Conservation (phyloP, 1,140 invertebrate genomes). For the Euglossa dilemma region DNA sequence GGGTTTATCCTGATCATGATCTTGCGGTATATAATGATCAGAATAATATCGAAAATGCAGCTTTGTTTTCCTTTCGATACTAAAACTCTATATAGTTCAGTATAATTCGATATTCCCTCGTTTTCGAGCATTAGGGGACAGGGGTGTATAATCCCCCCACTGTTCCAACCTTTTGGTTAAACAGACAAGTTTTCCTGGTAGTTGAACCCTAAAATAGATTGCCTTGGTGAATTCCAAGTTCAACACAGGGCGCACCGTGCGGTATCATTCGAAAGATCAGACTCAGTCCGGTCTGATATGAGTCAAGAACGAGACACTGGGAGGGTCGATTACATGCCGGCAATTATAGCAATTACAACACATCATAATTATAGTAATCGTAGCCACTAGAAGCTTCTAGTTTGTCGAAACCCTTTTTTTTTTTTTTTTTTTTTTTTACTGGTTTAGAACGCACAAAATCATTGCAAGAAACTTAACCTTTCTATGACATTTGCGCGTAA, state of each 20-base stretch:
- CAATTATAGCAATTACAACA: slow-evolving; percentile 10
- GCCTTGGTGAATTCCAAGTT: neutral
- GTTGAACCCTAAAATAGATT: neutral
- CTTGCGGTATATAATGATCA: neutral
- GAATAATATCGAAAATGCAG: neutral
- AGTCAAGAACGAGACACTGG: neutral
- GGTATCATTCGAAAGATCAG: neutral
- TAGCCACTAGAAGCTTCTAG: slow-evolving; percentile 26
- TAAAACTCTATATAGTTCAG: no score
- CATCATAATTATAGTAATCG: neutral
- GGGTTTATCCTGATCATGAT: neutral
- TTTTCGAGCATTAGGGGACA: neutral
- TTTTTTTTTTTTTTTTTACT: no score
- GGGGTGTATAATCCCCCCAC: no score
- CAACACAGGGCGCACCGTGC: neutral
- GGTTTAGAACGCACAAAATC: slow-evolving; percentile 33
- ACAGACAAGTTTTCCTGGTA: neutral
- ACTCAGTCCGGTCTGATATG: neutral
- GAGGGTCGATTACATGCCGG: slow-evolving; percentile 2
- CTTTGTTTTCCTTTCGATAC: neutral
- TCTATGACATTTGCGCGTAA: slow-evolving; percentile 54
- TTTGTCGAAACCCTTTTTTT: slow-evolving; percentile 13
- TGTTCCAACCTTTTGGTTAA: neutral
- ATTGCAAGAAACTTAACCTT: slow-evolving; percentile 55
- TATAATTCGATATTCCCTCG: neutral